These are phyloP conservation scores for Chamaetylas fuelleborni DNA, from an alignment of 2,113 vertebrate species.

Conservation along the genomic window DNA sequence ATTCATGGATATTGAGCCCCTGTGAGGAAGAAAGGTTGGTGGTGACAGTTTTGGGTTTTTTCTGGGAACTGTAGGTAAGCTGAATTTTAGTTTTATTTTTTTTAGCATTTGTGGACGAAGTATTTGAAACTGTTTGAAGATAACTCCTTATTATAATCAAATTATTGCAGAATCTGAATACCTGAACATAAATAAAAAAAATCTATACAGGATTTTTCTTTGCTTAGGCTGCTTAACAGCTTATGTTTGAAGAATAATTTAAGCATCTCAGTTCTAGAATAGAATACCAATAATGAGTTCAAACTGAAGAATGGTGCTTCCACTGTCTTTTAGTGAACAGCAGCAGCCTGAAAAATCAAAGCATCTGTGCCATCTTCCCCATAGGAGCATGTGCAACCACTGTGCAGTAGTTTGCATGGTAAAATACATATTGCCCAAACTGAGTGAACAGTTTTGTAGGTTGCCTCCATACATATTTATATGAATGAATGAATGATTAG, in stretches of 20 bases:
- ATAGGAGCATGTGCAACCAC: neutral
- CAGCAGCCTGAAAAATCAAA: constrained; percentile 14
- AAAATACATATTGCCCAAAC: neutral
- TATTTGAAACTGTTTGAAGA: neutral
- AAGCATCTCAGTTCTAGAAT: neutral
- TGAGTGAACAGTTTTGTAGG: neutral
- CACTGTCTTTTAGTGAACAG: neutral
- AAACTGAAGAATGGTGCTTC: neutral
- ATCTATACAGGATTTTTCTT: neutral
- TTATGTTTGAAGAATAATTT: neutral
- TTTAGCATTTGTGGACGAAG: neutral
- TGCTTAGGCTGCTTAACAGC: neutral
- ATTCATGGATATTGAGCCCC: neutral
- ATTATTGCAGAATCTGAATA: neutral
- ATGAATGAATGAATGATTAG: constrained; percentile 16
- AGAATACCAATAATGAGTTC: neutral
- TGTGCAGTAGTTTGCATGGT: neutral
- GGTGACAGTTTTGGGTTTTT: neutral
- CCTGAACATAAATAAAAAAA: neutral
- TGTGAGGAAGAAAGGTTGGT: neutral
- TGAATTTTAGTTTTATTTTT: neutral
- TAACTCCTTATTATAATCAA: neutral
- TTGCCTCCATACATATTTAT: constrained; percentile 41
- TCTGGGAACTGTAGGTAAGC: neutral
- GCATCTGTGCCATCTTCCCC: neutral